These are phyloP conservation scores for Hoplostethus atlanticus DNA, from an alignment of 2,797 vertebrate genomes.

Conservation along the genomic window DNA sequence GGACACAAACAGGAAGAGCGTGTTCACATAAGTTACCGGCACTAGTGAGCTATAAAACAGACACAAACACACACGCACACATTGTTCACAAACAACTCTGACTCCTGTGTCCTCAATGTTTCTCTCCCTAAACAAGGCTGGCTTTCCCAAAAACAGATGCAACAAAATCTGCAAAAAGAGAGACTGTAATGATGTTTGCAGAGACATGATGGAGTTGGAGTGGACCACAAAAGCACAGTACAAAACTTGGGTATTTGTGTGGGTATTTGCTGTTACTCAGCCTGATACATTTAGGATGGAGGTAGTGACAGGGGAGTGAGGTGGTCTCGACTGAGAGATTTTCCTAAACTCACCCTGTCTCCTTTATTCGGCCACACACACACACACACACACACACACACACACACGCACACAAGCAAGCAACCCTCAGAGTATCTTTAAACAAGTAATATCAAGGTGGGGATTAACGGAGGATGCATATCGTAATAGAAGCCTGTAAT, in stretches of 20 bases:
- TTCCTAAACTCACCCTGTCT: neutral
- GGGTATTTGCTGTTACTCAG: no score
- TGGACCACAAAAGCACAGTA: no score
- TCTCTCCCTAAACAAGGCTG: slow-evolving; percentile 2
- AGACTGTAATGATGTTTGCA: neutral
- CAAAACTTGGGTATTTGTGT: no score
- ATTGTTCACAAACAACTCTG: slow-evolving; percentile 5
- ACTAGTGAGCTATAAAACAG: slow-evolving; percentile 2
- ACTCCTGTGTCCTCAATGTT: slow-evolving; percentile 17
- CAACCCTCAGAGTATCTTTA: neutral
- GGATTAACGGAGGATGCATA: slow-evolving; percentile 8
- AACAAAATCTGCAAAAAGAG: neutral
- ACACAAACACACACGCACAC: neutral
- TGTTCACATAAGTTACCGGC: slow-evolving; percentile 6
- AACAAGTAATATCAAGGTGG: neutral
- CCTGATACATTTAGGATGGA: neutral
- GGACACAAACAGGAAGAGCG: slow-evolving; percentile 31
- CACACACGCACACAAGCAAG: neutral
- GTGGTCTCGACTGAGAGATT: neutral
- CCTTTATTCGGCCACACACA: no score
- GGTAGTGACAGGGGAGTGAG: neutral
- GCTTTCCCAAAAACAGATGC: neutral
- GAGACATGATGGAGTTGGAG: neutral
- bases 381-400: neutral
- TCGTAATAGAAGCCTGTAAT: slow-evolving; percentile 33